Evolutionary conservation across 2,888 invertebrate species (phyloP), one percentile per base, ranked within the genome.

Genomic region (Ectemnius cavifrons): DNA sequence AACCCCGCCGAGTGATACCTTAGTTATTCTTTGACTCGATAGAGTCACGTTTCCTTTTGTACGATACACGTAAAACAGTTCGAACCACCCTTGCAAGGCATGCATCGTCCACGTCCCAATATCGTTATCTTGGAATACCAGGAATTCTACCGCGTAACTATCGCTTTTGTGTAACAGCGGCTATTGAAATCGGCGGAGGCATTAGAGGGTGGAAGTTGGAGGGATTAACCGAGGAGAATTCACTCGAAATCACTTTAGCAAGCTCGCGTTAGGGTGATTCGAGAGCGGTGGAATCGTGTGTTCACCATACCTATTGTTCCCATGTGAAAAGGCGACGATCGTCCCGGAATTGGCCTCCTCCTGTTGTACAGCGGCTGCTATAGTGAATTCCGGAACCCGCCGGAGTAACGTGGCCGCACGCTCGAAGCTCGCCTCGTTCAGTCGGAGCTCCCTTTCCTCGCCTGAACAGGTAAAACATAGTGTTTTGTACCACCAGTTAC

Each of bases 301-400:
- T 46, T 49, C 28, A 49, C 47, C 69, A 23, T 92, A 94, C 95
- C 95, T 95, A 93, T 95, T 95, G 91, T 94, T 94, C 88, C 95
- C 96, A 91, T 95, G 95, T 77, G 96, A 95, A 92, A 97, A 96
- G 86, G 96, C 95, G 85, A 97, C 92, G 86, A 97, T 95, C 84
- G 96, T 95, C 89, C 96, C 97, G 79, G 95, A 94, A 92, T 96
- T 97, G 86, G 94, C 94, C 83, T 94, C 94, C 91, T 96, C 96
- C 91, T 97, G 97, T 77, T 94, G 93, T 78, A 97, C 92, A 86
- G 94, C 93, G 71, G 96, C 96, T 84, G 95, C 93, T 88, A 97
- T 93, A 76, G 96, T 96, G 92, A 96, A 96, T 92, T 96, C 96
- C 73, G 95, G 93, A 86, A 94, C 95, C 88, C 93, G 93, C 77